Percentiles rank a stretch among this genome's conserved stretches.
These are phyloP conservation scores for Drosophila paucipuncta DNA, from an alignment of 2,888 invertebrate species.

Conservation along the genomic window DNA sequence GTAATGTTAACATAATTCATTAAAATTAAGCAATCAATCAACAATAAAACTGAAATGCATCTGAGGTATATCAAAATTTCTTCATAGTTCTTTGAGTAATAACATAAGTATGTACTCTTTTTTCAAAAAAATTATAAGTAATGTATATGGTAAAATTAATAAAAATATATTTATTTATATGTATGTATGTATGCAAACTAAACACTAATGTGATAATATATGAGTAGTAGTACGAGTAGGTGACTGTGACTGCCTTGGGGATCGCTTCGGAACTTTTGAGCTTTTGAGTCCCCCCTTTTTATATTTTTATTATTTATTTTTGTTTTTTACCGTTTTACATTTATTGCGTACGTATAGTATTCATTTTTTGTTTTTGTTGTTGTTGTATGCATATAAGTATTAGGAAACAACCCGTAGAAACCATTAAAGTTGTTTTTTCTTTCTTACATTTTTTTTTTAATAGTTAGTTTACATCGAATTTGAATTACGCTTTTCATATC, in stretches of 20 bases:
- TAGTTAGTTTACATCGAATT: slow-evolving; percentile 39
- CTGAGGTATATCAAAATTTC: slow-evolving; percentile 86
- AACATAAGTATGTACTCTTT: slow-evolving; percentile 42
- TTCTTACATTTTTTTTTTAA: slow-evolving; percentile 15
- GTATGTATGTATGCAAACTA: slow-evolving; percentile 52
- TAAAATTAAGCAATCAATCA: slow-evolving; percentile 80
- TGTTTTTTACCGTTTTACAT: slow-evolving; percentile 29
- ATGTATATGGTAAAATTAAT: slow-evolving; percentile 19
- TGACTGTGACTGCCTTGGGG: slow-evolving; percentile 57
- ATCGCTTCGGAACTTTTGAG: slow-evolving; percentile 3
- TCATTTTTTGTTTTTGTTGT: slow-evolving; percentile 13
- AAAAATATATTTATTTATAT: slow-evolving; percentile 12
- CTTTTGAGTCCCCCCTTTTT: slow-evolving; percentile 15
- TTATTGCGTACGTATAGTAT: slow-evolving; percentile 29
- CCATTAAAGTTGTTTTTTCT: slow-evolving; percentile 64
- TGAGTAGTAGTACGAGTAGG: slow-evolving; percentile 71
- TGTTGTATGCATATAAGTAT: slow-evolving; percentile 18
- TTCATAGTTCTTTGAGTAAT: slow-evolving; percentile 82
- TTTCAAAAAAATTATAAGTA: slow-evolving; percentile 53
- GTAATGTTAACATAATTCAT: slow-evolving; percentile 42
- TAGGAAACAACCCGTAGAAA: slow-evolving; percentile 80
- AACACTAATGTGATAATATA: slow-evolving; percentile 73
- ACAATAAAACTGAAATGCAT: slow-evolving; percentile 85
- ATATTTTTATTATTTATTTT: slow-evolving; percentile 9
- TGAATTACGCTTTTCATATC: slow-evolving; percentile 14